phyloP scores from a whole-genome alignment of 2,888 invertebrate genomes.

The Ypsolopha sequella region DNA sequence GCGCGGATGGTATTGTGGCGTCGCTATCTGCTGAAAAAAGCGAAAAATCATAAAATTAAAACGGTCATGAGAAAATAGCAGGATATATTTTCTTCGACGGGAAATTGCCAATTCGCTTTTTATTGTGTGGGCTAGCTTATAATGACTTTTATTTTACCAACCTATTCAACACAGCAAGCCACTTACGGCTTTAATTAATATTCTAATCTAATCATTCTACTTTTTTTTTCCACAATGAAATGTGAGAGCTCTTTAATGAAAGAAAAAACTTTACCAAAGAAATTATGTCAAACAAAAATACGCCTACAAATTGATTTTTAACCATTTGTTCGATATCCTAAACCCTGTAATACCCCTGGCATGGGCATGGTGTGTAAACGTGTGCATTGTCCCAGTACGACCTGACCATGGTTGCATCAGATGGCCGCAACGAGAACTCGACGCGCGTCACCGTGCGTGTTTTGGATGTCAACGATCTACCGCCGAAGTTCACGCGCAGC shows the following conservation, averaged over 20 bases:
- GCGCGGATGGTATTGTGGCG: slow-evolving; percentile 26
- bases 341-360: no score
- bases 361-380: slow-evolving; percentile 47
- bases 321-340: no score
- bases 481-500: slow-evolving; percentile 82
- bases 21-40: slow-evolving; percentile 29
- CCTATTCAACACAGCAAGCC: neutral
- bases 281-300: no score
- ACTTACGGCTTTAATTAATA: no score
- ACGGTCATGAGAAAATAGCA: neutral
- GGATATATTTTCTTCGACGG: neutral
- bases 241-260: no score
- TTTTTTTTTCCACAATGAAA: no score
- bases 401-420: slow-evolving; percentile 89
- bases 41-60: slow-evolving; percentile 16
- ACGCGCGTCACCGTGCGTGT: slow-evolving; percentile 86
- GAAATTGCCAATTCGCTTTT: neutral
- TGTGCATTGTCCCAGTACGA: slow-evolving; percentile 78
- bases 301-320: no score
- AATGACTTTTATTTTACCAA: neutral
- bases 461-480: slow-evolving; percentile 90
- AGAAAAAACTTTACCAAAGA: no score
- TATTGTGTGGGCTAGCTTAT: neutral
- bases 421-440: slow-evolving; percentile 90
- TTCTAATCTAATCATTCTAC: no score